Base-by-base conservation (phyloP, 2,888 invertebrate species). In the Cremastobaeus sp. region DNA sequence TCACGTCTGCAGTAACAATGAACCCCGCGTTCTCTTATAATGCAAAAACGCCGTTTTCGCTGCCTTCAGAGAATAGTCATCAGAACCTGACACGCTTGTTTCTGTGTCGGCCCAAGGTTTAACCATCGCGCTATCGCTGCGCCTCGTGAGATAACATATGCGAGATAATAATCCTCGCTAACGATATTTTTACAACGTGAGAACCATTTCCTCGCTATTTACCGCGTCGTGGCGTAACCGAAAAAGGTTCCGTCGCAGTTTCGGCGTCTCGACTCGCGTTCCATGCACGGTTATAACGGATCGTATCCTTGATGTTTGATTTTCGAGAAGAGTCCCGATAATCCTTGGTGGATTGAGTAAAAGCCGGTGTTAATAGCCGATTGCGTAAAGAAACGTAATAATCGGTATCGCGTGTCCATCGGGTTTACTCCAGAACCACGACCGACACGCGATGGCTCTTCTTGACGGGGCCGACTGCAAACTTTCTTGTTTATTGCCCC, bases 401-500 rank as follows among this genome's bases (percentile, higher is more conserved):
- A 70, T 70, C 65, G 60, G 54, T 43, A 70, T 74, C 59, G 74
- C 74, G 74, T 74, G 69, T 69, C 69, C 65, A 52, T 68, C 62
- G 41, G 17, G 14, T 74, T 57, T 57, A 59, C 59, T 52, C 54
- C 48, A 59, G 69, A 54, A 59, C 41, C 69, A 68, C 68, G 68
- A 74, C 30, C 45, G 28, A 66, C 62, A 60, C 69, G 71, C 72
- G 41, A 59, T 54, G 52, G n/a, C n/a, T 71, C 74, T 59, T 74
- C 65, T 71, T 47, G 77, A 47, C 39, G 37, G 37, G 25, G 20
- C 50, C 48, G 37, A 52, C 60, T 48, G 32, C 43, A 39, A 71
- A 74, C 77, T 77, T 77, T 78, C 77, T 76, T 78, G 73, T 79
- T 76, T 70, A 74, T 57, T 54, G 74, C 50, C 55, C 32, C 66